phyloP scores from a whole-genome alignment of 2,797 vertebrate genomes.

The Coranthus polyacanthus region DNA sequence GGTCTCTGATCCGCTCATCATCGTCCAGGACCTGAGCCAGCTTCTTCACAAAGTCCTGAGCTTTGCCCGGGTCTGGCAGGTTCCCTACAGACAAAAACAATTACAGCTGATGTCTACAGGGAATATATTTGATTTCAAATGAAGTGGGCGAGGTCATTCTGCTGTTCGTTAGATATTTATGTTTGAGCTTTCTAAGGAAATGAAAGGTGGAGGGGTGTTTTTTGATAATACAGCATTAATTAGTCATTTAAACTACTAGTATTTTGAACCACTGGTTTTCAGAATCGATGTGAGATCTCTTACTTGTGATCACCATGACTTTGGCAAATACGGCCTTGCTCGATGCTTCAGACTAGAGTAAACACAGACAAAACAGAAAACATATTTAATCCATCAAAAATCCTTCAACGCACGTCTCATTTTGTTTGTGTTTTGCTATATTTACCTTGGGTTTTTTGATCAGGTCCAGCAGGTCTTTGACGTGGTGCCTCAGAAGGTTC shows the following conservation, averaged over 20 bases:
- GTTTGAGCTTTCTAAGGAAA: too few relatives aligned
- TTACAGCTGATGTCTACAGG: slow-evolving; percentile 3
- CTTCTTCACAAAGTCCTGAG: slow-evolving; percentile 99
- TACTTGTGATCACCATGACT: slow-evolving; percentile 99
- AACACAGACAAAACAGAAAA: slow-evolving; percentile 8
- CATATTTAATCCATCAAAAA: not conserved
- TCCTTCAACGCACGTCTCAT: not conserved
- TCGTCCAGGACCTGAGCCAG: slow-evolving; percentile 97
- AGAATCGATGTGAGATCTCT: slow-evolving; percentile 66
- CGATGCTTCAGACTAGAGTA: slow-evolving; percentile 93
- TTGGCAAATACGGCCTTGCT: slow-evolving; percentile 98
- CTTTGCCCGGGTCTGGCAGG: slow-evolving; percentile 97
- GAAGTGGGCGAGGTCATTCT: not conserved
- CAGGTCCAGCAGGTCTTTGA: slow-evolving; percentile 96
- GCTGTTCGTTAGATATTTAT: not conserved
- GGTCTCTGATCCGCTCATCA: slow-evolving; percentile 95
- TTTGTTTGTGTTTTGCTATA: slow-evolving; percentile 13
- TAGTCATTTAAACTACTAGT: not conserved
- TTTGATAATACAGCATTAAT: not conserved
- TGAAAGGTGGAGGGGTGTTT: not conserved
- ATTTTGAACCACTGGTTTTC: too few relatives aligned
- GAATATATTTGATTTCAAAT: not conserved
- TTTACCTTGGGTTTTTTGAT: slow-evolving; percentile 96
- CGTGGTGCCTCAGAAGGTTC: slow-evolving; percentile 93
- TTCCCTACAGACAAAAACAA: slow-evolving; percentile 84